Evolutionary conservation across 2,797 vertebrate genomes (phyloP).

Genomic region (Sparus aurata): DNA sequence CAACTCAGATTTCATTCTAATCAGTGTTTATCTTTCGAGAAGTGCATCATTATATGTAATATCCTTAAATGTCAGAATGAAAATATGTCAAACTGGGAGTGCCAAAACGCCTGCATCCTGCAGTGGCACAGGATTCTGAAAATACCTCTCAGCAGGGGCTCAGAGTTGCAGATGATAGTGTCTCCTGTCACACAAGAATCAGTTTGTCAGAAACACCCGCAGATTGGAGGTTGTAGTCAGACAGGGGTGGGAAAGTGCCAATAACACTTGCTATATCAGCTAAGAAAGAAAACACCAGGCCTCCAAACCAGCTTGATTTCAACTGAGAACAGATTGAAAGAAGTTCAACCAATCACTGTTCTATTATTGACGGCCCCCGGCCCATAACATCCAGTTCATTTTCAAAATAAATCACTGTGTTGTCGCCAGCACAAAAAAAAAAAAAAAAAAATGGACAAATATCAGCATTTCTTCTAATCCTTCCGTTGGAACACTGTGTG

Average conservation of each 20-base stretch:
- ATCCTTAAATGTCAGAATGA: slow-evolving; percentile 77
- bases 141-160: slow-evolving; percentile 66
- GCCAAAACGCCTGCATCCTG: slow-evolving; percentile 41
- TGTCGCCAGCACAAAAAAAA: too few species aligned
- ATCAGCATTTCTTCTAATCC: too few species aligned
- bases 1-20: slow-evolving; percentile 81
- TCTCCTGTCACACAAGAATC: slow-evolving; percentile 53
- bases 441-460: too few species aligned
- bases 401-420: too few species aligned
- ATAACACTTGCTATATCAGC: slow-evolving; percentile 52
- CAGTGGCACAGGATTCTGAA: slow-evolving; percentile 60
- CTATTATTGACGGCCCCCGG: too few species aligned
- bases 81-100: slow-evolving; percentile 77
- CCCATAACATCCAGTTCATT: too few species aligned
- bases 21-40: slow-evolving; percentile 82
- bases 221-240: slow-evolving; percentile 68
- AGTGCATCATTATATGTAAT: slow-evolving; percentile 83
- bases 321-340: slow-evolving; percentile 28
- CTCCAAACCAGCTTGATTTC: slow-evolving; percentile 30
- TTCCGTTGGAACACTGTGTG: too few species aligned
- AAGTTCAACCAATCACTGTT: too few species aligned
- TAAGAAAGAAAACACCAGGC: slow-evolving; percentile 49
- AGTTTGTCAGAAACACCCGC: slow-evolving; percentile 70
- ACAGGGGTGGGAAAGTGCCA: slow-evolving; percentile 49
- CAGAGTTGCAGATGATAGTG: slow-evolving; percentile 61